phyloP scores from a whole-genome alignment of 2,113 vertebrate genomes.

The Ptilorrhoa leucosticta region DNA sequence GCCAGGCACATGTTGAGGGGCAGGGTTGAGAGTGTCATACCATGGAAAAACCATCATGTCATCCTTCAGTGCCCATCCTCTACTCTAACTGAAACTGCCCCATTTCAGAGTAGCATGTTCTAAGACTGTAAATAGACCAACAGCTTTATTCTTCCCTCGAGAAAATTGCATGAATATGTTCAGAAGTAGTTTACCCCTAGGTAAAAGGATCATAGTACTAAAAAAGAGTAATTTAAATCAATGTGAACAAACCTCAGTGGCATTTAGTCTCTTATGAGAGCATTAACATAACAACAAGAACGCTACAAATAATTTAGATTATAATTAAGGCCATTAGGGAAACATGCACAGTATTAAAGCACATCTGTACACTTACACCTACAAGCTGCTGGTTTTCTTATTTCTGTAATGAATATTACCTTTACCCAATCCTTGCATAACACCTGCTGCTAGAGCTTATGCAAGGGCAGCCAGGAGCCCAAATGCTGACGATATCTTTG shows the following conservation, averaged over 20 bases:
- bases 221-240: neutral
- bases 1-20: accelerated
- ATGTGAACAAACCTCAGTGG: neutral
- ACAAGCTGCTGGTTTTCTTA: neutral
- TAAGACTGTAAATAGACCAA: neutral
- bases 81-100: neutral
- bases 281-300: neutral
- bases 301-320: neutral
- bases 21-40: accelerated
- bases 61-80: neutral
- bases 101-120: neutral
- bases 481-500: neutral
- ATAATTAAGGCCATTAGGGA: neutral
- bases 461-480: neutral
- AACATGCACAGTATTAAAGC: neutral
- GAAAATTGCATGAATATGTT: neutral
- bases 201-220: neutral
- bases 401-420: neutral
- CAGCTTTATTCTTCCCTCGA: neutral
- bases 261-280: neutral
- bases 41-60: accelerated
- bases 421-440: neutral
- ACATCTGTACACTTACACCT: neutral
- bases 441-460: neutral
- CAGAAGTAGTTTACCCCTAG: neutral